These are phyloP conservation scores for Proctacanthus coquilletti DNA, from an alignment of 1,140 invertebrate genomes.

Conservation along the genomic window DNA sequence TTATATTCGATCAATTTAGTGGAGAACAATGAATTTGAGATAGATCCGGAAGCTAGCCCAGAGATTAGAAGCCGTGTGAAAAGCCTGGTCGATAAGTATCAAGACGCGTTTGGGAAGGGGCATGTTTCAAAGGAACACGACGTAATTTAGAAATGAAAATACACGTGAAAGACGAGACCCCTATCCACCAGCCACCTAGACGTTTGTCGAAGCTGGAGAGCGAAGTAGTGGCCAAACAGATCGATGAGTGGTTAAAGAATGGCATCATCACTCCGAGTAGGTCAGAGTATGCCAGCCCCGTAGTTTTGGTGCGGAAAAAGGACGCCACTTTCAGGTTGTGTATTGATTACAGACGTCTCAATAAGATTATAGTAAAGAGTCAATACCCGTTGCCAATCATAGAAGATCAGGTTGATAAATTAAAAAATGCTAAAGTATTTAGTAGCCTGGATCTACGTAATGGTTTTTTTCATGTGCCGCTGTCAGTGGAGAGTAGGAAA, in stretches of 20 bases:
- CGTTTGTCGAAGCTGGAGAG: constrained; percentile 10
- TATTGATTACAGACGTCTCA: constrained; percentile 7
- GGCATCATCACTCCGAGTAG: constrained; percentile 11
- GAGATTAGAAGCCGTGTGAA: no score
- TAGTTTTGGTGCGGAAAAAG: constrained; percentile 7
- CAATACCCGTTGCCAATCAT: constrained; percentile 12
- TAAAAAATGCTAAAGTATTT: constrained; percentile 9
- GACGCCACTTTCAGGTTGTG: constrained; percentile 7
- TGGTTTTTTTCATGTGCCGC: constrained; percentile 6
- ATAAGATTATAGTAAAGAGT: constrained; percentile 4
- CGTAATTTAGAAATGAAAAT: constrained; percentile 10
- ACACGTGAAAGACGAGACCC: constrained; percentile 12
- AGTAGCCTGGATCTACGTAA: constrained; percentile 9
- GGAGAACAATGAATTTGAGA: no score
- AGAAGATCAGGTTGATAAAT: constrained; percentile 10
- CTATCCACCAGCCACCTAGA: constrained; percentile 11
- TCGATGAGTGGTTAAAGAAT: constrained; percentile 13
- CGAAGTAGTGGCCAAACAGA: constrained; percentile 10
- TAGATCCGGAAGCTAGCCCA: no score
- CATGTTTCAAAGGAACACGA: no score
- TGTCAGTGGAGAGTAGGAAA: constrained; percentile 2
- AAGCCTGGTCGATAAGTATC: no score
- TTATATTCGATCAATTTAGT: no score
- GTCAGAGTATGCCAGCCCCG: constrained; percentile 10
- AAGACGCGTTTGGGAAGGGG: neutral